phyloP scores from a whole-genome alignment of 1,140 invertebrate genomes.

The honey bee (Apis mellifera) region Amel_HAv3.1 CM009944.2:9418501-9419000 shows the following conservation, averaged over 20 bases:
- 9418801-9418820: slow-evolving; percentile 54
- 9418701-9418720: slow-evolving; percentile 28
- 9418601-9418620: slow-evolving; percentile 70
- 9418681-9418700: slow-evolving; percentile 9
- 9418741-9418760: slow-evolving; percentile 61
- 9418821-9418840: neutral
- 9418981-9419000: neutral
- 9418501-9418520: neutral
- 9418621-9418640: slow-evolving; percentile 40
- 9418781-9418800: slow-evolving; percentile 19
- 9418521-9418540: slow-evolving; percentile 39
- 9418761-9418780: neutral
- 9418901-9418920: neutral
- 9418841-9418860: neutral
- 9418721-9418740: slow-evolving; percentile 45
- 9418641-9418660: slow-evolving; percentile 29
- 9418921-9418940: too few relatives aligned
- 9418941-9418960: neutral
- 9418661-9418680: slow-evolving; percentile 38
- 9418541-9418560: slow-evolving; percentile 63
- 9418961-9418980: too few relatives aligned
- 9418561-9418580: slow-evolving; percentile 67
- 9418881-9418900: neutral
- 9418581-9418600: slow-evolving; percentile 68
- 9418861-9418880: neutral